phyloP scores from a whole-genome alignment of 2,113 vertebrate genomes.

The Paratilapia polleni region DNA sequence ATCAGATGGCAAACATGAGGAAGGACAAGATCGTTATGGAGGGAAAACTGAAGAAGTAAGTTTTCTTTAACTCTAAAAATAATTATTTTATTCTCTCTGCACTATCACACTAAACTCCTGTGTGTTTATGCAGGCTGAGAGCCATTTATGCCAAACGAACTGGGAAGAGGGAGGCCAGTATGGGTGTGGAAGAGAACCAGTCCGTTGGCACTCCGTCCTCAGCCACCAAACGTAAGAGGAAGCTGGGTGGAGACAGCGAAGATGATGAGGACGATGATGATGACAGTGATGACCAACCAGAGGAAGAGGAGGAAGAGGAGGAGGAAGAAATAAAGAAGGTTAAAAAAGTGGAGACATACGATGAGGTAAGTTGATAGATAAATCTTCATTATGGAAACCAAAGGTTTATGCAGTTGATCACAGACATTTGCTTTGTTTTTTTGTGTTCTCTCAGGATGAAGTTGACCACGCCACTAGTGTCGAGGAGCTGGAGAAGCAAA shows the following conservation, averaged over 20 bases:
- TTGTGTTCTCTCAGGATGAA: constrained; percentile 85
- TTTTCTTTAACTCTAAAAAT: neutral
- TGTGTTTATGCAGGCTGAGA: constrained; percentile 83
- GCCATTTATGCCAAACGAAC: constrained; percentile 96
- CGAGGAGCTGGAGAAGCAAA: constrained; percentile 98
- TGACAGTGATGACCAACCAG: constrained; percentile 86
- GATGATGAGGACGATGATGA: constrained; percentile 92
- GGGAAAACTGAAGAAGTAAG: constrained; percentile 98
- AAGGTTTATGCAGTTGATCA: neutral
- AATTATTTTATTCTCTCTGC: neutral
- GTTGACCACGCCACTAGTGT: constrained; percentile 93
- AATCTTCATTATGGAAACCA: neutral
- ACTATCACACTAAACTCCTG: neutral
- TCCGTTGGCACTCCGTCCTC: constrained; percentile 84
- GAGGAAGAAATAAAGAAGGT: constrained; percentile 96
- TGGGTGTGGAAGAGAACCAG: constrained; percentile 87
- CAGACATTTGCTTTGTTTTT: constrained; percentile 9
- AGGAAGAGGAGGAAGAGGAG: constrained; percentile 96
- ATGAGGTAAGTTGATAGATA: constrained; percentile 82
- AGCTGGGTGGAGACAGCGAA: constrained; percentile 89
- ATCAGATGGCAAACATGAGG: constrained; percentile 98
- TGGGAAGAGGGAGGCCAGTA: constrained; percentile 86
- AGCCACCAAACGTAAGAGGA: constrained; percentile 89
- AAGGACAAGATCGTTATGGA: constrained; percentile 99
- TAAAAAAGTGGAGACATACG: constrained; percentile 91